Evolutionary conservation across 2,113 vertebrate genomes (phyloP).

Genomic region (Syngnathus scovelli): DNA sequence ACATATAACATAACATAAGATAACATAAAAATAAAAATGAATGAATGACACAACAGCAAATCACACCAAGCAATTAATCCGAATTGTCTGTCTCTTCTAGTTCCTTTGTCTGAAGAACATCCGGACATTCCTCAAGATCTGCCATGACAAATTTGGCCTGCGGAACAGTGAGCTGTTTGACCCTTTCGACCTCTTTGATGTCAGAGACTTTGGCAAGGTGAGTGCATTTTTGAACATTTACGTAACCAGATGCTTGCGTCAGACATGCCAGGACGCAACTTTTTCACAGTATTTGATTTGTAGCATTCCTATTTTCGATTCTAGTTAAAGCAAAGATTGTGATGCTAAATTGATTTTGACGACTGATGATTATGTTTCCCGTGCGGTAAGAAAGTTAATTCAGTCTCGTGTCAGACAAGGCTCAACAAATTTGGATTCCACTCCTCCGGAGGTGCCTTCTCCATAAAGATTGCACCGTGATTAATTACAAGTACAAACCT

Average conservation of each 20-base stretch:
- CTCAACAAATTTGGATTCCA: neutral
- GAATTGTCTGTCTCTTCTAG: conserved; percentile 52
- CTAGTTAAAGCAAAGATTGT: conserved; percentile 10
- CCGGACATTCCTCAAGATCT: conserved; percentile 93
- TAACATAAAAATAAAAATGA: no score
- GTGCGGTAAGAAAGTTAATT: conserved; percentile 17
- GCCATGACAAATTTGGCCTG: conserved; percentile 91
- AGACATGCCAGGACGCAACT: neutral
- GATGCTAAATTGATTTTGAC: conserved; percentile 27
- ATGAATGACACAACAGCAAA: no score
- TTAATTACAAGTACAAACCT: conserved; percentile 20
- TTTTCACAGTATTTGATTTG: neutral
- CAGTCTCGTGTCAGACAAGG: neutral
- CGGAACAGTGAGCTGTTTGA: conserved; percentile 95
- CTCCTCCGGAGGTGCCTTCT: neutral
- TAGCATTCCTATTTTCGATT: neutral
- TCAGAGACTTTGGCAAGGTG: conserved; percentile 98
- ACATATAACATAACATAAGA: no score
- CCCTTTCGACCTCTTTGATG: conserved; percentile 96
- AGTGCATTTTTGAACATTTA: conserved; percentile 46
- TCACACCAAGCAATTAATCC: no score
- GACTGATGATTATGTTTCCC: conserved; percentile 17
- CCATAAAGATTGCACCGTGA: conserved; percentile 20
- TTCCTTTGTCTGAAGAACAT: conserved; percentile 98
- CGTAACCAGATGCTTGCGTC: neutral